Conservation (phyloP, 2,113 vertebrate genomes). For the Sminthopsis crassicaudata region DNA sequence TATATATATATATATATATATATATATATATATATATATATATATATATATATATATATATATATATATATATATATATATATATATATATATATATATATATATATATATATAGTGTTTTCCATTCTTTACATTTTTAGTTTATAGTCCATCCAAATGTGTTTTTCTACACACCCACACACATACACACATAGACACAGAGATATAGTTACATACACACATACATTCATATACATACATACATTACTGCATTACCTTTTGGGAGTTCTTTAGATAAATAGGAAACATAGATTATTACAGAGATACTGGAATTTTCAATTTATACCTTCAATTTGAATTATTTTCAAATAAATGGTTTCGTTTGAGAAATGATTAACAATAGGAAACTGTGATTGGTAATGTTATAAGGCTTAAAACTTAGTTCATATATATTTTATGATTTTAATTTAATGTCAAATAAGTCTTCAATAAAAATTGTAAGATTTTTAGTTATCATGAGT, state of each 20-base stretch:
- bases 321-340: not conserved
- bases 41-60: no score
- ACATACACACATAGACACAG: no score
- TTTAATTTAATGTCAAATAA: constrained; percentile 46
- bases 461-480: constrained; percentile 10
- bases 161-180: not conserved
- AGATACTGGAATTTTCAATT: constrained; percentile 30
- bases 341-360: not conserved
- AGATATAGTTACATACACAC: no score
- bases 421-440: constrained; percentile 33
- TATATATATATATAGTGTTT: not conserved
- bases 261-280: not conserved
- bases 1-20: no score
- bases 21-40: no score
- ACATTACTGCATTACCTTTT: constrained; percentile 12
- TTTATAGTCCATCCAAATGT: not conserved
- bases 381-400: not conserved
- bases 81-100: no score
- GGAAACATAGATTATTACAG: constrained; percentile 10
- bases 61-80: no score
- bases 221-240: not conserved
- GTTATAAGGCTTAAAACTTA: not conserved
- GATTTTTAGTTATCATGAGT: not conserved
- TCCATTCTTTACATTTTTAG: not conserved
- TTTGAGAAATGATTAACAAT: not conserved